Percentiles rank a stretch among this genome's conserved stretches.
Evolutionary conservation across 2,888 invertebrate genomes (phyloP).

Genomic region (Aethes cnicana): DNA sequence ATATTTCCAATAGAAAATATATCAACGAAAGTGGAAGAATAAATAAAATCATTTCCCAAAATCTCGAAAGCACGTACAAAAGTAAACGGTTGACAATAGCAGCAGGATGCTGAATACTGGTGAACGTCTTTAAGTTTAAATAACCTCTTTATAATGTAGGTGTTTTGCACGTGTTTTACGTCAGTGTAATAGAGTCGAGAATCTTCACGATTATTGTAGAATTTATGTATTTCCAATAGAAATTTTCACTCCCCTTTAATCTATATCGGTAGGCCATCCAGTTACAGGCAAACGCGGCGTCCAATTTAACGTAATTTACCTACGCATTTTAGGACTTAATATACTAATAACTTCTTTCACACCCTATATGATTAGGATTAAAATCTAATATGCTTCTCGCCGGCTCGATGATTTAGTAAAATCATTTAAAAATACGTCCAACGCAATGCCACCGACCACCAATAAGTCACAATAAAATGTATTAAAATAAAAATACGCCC

Average conservation of each 20-base stretch:
- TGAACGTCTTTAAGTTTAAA: too few species aligned
- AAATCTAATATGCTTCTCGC: slow-evolving; percentile 17
- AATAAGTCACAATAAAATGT: slow-evolving; percentile 30
- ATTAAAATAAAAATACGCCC: slow-evolving; percentile 27
- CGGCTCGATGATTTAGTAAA: slow-evolving; percentile 18
- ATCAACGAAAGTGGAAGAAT: slow-evolving; percentile 38
- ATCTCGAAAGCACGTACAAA: background rate
- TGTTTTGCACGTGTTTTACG: too few species aligned
- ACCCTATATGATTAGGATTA: slow-evolving; percentile 18
- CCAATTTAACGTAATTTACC: background rate
- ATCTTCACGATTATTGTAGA: too few species aligned
- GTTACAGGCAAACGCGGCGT: background rate
- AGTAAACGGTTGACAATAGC: slow-evolving; percentile 6
- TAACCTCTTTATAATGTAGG: too few species aligned
- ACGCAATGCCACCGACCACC: slow-evolving; percentile 21
- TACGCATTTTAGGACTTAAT: too few species aligned
- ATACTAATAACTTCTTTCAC: slow-evolving; percentile 15
- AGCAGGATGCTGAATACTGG: slow-evolving; percentile 11
- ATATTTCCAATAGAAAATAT: too few species aligned
- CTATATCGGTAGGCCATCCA: too few species aligned
- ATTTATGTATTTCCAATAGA: too few species aligned
- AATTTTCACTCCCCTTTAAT: too few species aligned
- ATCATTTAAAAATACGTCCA: slow-evolving; percentile 31
- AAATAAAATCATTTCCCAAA: slow-evolving; percentile 45
- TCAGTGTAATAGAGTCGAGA: too few species aligned